Base-by-base conservation (phyloP, 2,113 vertebrate species). In the Dendrocopos noguchii region DNA sequence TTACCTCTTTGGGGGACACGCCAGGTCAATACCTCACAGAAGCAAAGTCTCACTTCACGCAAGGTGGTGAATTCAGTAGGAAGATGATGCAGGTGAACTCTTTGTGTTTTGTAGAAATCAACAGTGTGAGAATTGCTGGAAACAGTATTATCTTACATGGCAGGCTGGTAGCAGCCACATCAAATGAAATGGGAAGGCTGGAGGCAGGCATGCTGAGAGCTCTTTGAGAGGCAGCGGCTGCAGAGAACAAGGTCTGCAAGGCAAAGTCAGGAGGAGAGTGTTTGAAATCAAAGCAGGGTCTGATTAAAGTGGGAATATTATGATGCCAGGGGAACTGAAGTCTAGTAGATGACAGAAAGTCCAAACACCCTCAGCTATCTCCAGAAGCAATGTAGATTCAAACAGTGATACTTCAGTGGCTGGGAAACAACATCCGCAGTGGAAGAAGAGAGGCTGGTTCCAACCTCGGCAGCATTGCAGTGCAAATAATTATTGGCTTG, bases 261-360 rank as follows among this genome's bases (percentile, higher is more conserved):
- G 88, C 73, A 71, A 83, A 77, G 27, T 15, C 24, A 12, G 82
- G 68, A 61, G 29, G n/a, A 71, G 31, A 17, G 10, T 4, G 29
- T 50, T 56, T 57, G 74, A 93, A 88, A 90, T 88, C 73, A 72
- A 88, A 90, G 73, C 70, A 74, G 46, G 12, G 44, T 20, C 88
- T 90, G 70, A 86, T 91, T 88, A 80, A 84, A 92, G 55, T 8
- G 61, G 57, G 53, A 52, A 22, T 64, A 36, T 81, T 71, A 36
- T 33, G 31, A 57, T 86, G 83, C 64, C 4, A 1, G 12, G 56
- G n/a, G 46, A 52, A 85, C 73, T 47, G 12, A 21, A 33, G 33
- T 19, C 10, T 3, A 15, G 78, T 9, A 72, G 80, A 80, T 4
- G 31, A 46, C 19, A 93, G 67, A 78, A 66, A 55, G 27, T 29